Evolutionary conservation across 2,888 invertebrate species (phyloP).

Genomic region (Psylliodes chrysocephalus): DNA sequence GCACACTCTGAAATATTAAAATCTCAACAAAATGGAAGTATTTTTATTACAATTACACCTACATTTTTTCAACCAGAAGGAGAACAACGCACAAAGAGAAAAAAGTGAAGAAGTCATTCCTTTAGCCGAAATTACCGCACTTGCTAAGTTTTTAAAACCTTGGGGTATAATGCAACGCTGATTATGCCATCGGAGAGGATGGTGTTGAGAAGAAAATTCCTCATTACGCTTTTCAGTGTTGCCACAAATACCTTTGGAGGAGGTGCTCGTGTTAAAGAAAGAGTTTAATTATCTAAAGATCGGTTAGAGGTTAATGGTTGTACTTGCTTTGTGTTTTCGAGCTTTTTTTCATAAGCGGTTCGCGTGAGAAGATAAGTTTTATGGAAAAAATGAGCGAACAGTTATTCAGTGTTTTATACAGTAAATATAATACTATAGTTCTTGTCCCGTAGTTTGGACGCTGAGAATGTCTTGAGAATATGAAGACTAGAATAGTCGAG

Average conservation of each 20-base stretch:
- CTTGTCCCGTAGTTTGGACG: no score
- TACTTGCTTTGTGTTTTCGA: constrained; percentile 13
- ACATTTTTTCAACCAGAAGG: no score
- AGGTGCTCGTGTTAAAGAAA: constrained; percentile 13
- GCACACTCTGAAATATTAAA: not conserved
- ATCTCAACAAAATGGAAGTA: constrained; percentile 54
- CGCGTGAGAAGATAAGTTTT: no score
- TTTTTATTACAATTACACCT: constrained; percentile 46
- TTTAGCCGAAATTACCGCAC: not conserved
- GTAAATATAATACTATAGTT: no score
- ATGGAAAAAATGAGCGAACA: no score
- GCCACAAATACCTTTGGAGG: constrained; percentile 19
- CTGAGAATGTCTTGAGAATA: no score
- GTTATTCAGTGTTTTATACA: no score
- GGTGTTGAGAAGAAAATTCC: constrained; percentile 18
- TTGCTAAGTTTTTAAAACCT: not conserved
- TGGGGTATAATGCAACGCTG: constrained; percentile 22
- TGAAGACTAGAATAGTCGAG: no score
- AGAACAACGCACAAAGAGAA: not conserved
- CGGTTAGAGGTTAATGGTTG: constrained; percentile 17
- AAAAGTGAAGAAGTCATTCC: not conserved
- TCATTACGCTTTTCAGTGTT: constrained; percentile 28
- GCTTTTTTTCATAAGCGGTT: no score
- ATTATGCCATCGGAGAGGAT: constrained; percentile 18
- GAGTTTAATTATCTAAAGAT: constrained; percentile 18